Conservation (phyloP, 2,797 vertebrate species). For the Erethizon dorsatum region DNA sequence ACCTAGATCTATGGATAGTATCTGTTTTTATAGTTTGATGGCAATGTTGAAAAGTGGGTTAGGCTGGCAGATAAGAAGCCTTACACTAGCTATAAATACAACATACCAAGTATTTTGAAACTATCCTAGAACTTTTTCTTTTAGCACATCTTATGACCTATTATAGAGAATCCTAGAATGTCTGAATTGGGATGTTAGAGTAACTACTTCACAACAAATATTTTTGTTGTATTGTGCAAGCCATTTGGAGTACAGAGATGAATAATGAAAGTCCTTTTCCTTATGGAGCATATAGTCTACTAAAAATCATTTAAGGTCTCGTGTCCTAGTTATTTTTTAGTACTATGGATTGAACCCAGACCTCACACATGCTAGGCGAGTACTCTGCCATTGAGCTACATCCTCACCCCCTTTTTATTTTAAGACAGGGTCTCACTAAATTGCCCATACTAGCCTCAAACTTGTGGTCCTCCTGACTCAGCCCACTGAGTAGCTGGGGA, state of each 20-base stretch:
- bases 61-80: not conserved
- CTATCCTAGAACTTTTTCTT: not conserved
- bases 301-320: not conserved
- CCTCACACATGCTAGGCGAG: not conserved
- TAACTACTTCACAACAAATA: not conserved
- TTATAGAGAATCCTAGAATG: constrained; percentile 14
- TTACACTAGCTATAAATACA: not conserved
- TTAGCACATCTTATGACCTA: not conserved
- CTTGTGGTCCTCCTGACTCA: not conserved
- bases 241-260: not conserved
- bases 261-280: not conserved
- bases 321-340: not conserved
- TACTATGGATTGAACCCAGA: not conserved
- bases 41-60: constrained; percentile 60
- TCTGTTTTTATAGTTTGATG: constrained; percentile 61
- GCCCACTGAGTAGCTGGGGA: not conserved
- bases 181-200: not conserved
- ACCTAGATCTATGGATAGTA: constrained; percentile 49
- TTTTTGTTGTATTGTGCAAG: not conserved
- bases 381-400: not conserved
- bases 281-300: not conserved
- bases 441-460: not conserved
- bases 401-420: not conserved
- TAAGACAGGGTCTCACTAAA: not conserved
- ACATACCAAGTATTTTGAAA: constrained; percentile 50